A percentile compares a stretch with the other conserved stretches of the same genome.
Conservation (phyloP, 2,797 vertebrate species). For the Hapalemur alaotrensis region DNA sequence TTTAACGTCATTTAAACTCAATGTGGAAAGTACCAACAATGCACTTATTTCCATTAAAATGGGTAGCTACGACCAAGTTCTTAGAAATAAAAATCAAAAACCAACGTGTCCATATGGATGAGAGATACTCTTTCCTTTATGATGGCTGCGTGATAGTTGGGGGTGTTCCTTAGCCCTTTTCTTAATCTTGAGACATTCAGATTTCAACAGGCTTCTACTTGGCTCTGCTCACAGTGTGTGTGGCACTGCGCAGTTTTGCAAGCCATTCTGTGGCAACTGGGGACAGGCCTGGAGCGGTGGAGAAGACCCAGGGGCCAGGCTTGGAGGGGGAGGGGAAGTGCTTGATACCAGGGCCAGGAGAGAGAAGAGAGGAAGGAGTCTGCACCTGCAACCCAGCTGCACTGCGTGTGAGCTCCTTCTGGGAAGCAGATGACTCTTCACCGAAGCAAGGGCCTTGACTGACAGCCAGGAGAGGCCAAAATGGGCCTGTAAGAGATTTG, state of each 20-base stretch:
- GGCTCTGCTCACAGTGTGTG: not conserved
- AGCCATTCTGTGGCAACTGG: too few relatives aligned
- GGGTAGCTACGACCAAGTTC: not conserved
- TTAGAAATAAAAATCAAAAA: not conserved
- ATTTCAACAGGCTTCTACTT: not conserved
- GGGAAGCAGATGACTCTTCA: not conserved
- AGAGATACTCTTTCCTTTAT: not conserved
- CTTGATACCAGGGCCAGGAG: not conserved
- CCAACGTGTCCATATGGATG: rapidly evolving
- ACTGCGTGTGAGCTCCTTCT: not conserved
- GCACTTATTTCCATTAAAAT: not conserved
- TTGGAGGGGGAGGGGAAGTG: not conserved
- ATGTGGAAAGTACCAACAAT: not conserved
- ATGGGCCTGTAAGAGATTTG: not conserved
- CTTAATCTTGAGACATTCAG: not conserved
- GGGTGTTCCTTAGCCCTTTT: not conserved
- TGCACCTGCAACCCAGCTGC: not conserved
- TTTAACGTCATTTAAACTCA: not conserved
- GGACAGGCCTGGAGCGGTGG: not conserved
- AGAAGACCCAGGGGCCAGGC: rapidly evolving
- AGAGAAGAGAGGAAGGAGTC: not conserved
- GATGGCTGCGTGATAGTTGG: not conserved
- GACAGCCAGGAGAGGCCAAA: not conserved
- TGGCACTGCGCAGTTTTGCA: too few relatives aligned
- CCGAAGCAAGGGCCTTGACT: not conserved